Base-by-base conservation (phyloP, 2,888 invertebrate genomes). In the Leucophenga montana region DNA sequence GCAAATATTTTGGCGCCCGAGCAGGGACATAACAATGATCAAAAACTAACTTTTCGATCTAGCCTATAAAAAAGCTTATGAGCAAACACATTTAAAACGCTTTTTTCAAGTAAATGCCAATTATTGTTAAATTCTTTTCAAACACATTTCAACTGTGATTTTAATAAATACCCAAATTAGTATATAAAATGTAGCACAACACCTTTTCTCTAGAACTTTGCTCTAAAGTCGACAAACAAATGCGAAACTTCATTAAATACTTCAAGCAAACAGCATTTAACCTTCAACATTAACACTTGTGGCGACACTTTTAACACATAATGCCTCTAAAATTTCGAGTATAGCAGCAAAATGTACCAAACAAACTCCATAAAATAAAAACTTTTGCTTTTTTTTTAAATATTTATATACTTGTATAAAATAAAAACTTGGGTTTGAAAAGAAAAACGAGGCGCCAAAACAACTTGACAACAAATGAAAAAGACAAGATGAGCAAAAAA, bases 401-500 rank as follows among this genome's bases (percentile, higher is more conserved):
- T n/a, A n/a, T n/a, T n/a, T n/a, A n/a, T n/a, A n/a, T n/a, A n/a
- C n/a, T n/a, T n/a, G n/a, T n/a, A n/a, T n/a, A n/a, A n/a, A n/a
- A n/a, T n/a, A n/a, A n/a, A n/a, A n/a, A n/a, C n/a, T n/a, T n/a
- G n/a, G n/a, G n/a, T n/a, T n/a, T n/a, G n/a, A n/a, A n/a, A n/a
- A n/a, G n/a, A 14, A 59, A 61, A 61, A 61, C 9, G 16, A n/a
- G 61, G 39, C 44, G 39, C 39, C 39, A 39, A 61, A 61, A 61
- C 39, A 44, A 61, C 61, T 61, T 61, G 61, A 61, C 61, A 54
- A 13, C 54, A 56, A 57, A 27, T n/a, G 31, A 61, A 61, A 16
- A 33, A 33, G n/a, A 9, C 9, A 61, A 44, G 5, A 33, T 16
- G 4, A 39, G 33, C 5, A 59, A 59, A 59, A 59, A 59, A 16